A percentile compares a stretch with the other conserved stretches of the same genome.
phyloP scores from a whole-genome alignment of 1,140 invertebrate species.

The Tribolium madens region DNA sequence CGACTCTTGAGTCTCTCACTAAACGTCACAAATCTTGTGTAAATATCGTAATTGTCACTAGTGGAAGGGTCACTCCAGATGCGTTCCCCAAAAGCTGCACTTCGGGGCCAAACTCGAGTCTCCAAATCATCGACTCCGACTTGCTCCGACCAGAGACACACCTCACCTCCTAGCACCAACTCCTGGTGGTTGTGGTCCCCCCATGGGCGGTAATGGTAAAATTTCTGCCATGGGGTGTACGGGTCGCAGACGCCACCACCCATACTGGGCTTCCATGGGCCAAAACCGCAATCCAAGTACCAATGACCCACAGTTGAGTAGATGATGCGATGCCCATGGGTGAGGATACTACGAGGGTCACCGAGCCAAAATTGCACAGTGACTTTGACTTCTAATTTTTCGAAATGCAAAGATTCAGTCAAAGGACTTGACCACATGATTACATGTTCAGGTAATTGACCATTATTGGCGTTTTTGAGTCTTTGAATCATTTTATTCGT shows the following conservation, averaged over 20 bases:
- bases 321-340: slow-evolving; percentile 79
- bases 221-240: slow-evolving; percentile 84
- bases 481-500: slow-evolving; percentile 73
- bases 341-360: slow-evolving; percentile 75
- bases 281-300: slow-evolving; percentile 88
- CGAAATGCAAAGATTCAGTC: slow-evolving; percentile 67
- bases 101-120: slow-evolving; percentile 77
- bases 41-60: slow-evolving; percentile 67
- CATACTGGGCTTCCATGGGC: slow-evolving; percentile 77
- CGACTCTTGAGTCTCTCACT: slow-evolving; percentile 71
- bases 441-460: slow-evolving; percentile 72
- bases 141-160: slow-evolving; percentile 80
- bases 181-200: slow-evolving; percentile 58
- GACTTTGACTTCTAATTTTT: slow-evolving; percentile 68
- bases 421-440: slow-evolving; percentile 84
- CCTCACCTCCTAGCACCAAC: slow-evolving; percentile 74
- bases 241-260: slow-evolving; percentile 79
- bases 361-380: slow-evolving; percentile 81
- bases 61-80: slow-evolving; percentile 65
- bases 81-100: slow-evolving; percentile 75
- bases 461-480: slow-evolving; percentile 75
- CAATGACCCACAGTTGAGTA: slow-evolving; percentile 85
- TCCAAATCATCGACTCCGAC: slow-evolving; percentile 71
- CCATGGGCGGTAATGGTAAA: slow-evolving; percentile 85
- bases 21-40: slow-evolving; percentile 74